Base-by-base conservation (phyloP, 2,888 invertebrate genomes). In the Mechanitis mazaeus region DNA sequence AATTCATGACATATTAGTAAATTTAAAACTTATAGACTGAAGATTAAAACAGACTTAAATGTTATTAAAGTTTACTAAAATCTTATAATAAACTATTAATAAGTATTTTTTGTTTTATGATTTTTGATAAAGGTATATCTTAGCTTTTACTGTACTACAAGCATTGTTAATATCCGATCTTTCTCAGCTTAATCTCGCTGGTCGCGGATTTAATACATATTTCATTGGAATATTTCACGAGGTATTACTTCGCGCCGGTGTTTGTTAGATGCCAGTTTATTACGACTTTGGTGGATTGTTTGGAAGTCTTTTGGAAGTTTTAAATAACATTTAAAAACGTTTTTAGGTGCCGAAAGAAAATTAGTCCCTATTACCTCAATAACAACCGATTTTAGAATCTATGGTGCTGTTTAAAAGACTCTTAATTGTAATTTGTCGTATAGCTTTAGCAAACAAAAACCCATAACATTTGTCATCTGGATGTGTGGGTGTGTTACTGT, bases 121-220 rank as follows among this genome's bases (percentile, higher is more conserved):
- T 20, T 20, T 20, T 20, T 20, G 20, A 6, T 47, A 47, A 47
- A n/a, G 20, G 28, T 31, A 50, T 55, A 66, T 66, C 64, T 58
- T 68, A 61, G 72, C 78, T 71, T 5, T 3, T 55, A 57, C 55
- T 78, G 79, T 74, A 64, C 3, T 11, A 11, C 64, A 28, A 28
- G 61, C 69, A 63, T 70, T 74, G 68, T 78, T 83, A 83, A 85
- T 85, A 87, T 83, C 80, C 79, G 79, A 81, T 83, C 78, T 77
- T 73, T 68, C 73, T 72, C 73, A 72, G 76, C 83, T 84, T 85
- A 84, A 87, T 85, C 82, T 80, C 77, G 73, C 77, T 78, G 78
- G 77, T 76, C 81, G 77, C 81, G 77, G 82, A 80, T 85, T 86
- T 87, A 87, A 88, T 87, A 87, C 87, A 84, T 86, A 87, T 88